These are phyloP conservation scores for Zootermopsis nevadensis DNA, from an alignment of 2,888 invertebrate genomes.

Conservation along the genomic window DNA sequence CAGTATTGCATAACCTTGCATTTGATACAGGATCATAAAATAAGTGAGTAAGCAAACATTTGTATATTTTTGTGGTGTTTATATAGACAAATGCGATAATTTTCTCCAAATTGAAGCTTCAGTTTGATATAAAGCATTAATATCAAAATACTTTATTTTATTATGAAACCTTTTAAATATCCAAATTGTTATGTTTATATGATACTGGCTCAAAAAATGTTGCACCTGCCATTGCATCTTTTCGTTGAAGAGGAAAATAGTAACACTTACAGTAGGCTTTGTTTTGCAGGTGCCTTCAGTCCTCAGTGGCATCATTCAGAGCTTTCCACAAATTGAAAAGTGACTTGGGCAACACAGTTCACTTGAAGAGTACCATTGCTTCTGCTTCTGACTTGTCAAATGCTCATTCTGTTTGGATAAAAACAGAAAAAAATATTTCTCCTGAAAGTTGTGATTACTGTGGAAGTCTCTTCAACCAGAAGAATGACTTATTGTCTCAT, in stretches of 20 bases:
- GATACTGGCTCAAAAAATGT: no score
- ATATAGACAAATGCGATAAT: no score
- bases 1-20: no score
- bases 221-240: no score
- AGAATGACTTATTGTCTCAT: slow-evolving; percentile 23
- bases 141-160: no score
- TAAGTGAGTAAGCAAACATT: no score
- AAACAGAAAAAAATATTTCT: slow-evolving; percentile 12
- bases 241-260: neutral
- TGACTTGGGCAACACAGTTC: neutral
- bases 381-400: neutral
- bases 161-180: no score
- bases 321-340: slow-evolving; percentile 36
- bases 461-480: neutral
- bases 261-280: slow-evolving; percentile 43
- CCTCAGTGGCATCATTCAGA: slow-evolving; percentile 35
- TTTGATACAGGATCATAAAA: no score
- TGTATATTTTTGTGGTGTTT: no score
- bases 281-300: slow-evolving; percentile 47
- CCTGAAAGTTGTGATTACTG: neutral
- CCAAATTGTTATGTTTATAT: no score
- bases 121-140: no score
- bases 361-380: neutral
- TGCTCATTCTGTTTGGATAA: slow-evolving; percentile 8
- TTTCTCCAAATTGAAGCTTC: no score